A percentile compares a stretch with the other conserved stretches of the same genome.
These are phyloP conservation scores for Xyrauchen texanus DNA, from an alignment of 2,113 vertebrate genomes.

Conservation along the genomic window DNA sequence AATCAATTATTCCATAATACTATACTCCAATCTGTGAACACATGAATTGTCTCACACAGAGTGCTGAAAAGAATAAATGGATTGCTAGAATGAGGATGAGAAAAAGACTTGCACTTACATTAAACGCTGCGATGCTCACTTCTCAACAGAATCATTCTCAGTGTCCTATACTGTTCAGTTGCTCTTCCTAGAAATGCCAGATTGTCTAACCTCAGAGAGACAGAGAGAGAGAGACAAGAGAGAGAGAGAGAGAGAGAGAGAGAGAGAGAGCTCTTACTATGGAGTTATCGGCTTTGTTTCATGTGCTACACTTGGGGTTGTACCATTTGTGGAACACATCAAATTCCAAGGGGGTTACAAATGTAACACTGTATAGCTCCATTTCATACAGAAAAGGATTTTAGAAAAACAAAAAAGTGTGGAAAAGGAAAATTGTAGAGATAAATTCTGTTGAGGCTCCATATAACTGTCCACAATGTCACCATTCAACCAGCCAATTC, in stretches of 20 bases:
- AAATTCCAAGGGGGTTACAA: constrained; percentile 9
- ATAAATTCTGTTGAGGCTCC: not conserved
- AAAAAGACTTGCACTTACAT: constrained; percentile 35
- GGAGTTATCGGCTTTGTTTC: constrained; percentile 11
- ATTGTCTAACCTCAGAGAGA: not conserved
- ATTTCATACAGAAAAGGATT: constrained; percentile 13
- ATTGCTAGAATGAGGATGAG: no score
- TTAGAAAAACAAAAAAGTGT: not conserved
- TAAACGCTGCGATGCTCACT: constrained; percentile 36
- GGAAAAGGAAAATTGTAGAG: not conserved
- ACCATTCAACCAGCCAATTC: not conserved
- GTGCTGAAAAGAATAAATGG: not conserved
- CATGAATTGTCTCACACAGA: not conserved
- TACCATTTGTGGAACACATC: constrained; percentile 41
- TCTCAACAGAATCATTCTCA: constrained; percentile 31
- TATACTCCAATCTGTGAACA: not conserved
- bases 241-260: constrained; percentile 14
- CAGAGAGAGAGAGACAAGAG: constrained; percentile 14
- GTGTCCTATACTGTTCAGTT: not conserved
- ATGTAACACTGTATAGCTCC: constrained; percentile 14
- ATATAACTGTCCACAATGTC: not conserved
- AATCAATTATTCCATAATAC: no score
- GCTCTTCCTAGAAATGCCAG: not conserved
- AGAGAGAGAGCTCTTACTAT: not conserved
- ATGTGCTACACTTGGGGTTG: constrained; percentile 33